Conservation (phyloP, 2,797 vertebrate genomes). For the Pagetopsis macropterus region DNA sequence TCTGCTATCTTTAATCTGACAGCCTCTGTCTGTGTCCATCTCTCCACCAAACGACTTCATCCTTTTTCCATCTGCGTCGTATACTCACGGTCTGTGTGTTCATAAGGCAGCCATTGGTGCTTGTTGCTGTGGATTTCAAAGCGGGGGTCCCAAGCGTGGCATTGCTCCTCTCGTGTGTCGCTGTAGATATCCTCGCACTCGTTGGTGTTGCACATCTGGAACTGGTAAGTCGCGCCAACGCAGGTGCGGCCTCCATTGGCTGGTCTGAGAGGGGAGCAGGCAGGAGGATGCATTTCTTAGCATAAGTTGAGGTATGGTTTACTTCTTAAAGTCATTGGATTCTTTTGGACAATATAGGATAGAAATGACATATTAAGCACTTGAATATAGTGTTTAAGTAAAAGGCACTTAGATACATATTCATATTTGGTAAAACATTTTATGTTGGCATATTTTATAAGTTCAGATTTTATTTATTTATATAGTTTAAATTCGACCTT, state of each 20-base stretch:
- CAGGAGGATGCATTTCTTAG: background rate
- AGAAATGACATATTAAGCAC: background rate
- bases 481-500: too few relatives aligned
- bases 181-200: slow-evolving; percentile 89
- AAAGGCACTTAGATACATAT: too few relatives aligned
- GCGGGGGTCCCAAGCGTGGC: slow-evolving; percentile 87
- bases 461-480: too few relatives aligned
- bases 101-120: slow-evolving; percentile 96
- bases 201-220: slow-evolving; percentile 92
- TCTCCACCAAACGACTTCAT: slow-evolving; percentile 1
- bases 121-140: slow-evolving; percentile 89
- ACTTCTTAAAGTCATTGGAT: background rate
- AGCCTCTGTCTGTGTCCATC: background rate
- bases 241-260: slow-evolving; percentile 93
- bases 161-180: slow-evolving; percentile 94
- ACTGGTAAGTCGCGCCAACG: slow-evolving; percentile 88
- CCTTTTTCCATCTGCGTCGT: background rate
- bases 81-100: slow-evolving; percentile 91
- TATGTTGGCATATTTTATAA: too few relatives aligned
- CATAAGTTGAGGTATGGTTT: background rate
- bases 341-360: background rate
- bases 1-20: background rate
- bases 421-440: too few relatives aligned
- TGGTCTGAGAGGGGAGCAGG: slow-evolving; percentile 81
- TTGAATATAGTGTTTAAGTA: background rate